phyloP scores from a whole-genome alignment of 2,113 vertebrate genomes.

The Mellivora capensis region DNA sequence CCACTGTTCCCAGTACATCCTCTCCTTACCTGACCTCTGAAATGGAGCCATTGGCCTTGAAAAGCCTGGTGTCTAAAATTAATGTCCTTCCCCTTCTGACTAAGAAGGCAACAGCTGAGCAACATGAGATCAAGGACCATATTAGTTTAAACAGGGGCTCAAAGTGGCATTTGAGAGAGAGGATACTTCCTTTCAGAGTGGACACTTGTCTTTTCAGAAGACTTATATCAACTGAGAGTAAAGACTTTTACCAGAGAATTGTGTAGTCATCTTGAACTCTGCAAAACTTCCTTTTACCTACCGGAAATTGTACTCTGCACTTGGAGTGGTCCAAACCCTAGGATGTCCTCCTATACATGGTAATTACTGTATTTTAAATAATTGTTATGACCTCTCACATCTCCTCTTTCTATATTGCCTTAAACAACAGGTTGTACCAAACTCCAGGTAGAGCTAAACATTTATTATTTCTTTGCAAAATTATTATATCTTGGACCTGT shows the following conservation, averaged over 20 bases:
- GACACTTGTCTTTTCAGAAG: conserved; percentile 37
- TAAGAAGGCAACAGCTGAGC: conserved; percentile 68
- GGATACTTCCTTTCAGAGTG: conserved; percentile 40
- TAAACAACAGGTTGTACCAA: background rate
- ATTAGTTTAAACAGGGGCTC: conserved; percentile 64
- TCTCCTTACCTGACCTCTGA: conserved; percentile 76
- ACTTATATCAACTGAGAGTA: background rate
- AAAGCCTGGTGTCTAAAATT: conserved; percentile 64
- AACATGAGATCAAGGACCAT: conserved; percentile 64
- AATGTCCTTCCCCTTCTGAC: conserved; percentile 74
- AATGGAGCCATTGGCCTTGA: conserved; percentile 66
- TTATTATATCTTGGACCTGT: background rate
- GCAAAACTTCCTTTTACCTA: background rate
- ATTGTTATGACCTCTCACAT: background rate
- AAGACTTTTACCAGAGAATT: background rate
- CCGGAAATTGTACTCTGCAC: background rate
- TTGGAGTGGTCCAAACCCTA: background rate
- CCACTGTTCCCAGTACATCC: background rate
- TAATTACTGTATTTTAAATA: conserved; percentile 35
- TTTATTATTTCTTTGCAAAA: background rate
- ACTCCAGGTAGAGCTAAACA: background rate
- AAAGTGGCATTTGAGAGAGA: conserved; percentile 49
- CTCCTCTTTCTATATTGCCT: background rate
- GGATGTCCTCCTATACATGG: conserved; percentile 54
- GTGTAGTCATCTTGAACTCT: background rate